These are phyloP conservation scores for Galleria mellonella DNA, from an alignment of 1,140 invertebrate species.

Conservation along the genomic window DNA sequence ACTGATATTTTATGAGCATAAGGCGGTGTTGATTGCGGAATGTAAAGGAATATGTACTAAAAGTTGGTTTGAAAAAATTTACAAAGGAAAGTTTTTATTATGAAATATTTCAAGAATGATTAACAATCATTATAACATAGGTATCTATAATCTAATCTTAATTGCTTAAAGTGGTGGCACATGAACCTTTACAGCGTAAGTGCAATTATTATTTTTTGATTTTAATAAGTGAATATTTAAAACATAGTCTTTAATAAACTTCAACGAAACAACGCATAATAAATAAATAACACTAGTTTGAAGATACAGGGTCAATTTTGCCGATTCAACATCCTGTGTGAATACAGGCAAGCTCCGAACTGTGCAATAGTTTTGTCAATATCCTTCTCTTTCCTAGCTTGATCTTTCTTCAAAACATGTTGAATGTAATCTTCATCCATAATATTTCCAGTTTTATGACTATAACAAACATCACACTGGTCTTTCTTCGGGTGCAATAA, in stretches of 20 bases:
- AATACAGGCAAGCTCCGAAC: conserved; percentile 22
- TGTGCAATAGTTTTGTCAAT: conserved; percentile 24
- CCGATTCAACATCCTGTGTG: conserved; percentile 36
- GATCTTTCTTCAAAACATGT: conserved; percentile 21
- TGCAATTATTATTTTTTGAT: too few relatives aligned
- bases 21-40: background rate
- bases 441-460: conserved; percentile 32
- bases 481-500: conserved; percentile 47
- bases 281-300: conserved; percentile 45
- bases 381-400: conserved; percentile 18
- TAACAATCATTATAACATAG: background rate
- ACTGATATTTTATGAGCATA: background rate
- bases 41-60: background rate
- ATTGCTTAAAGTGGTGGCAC: too few relatives aligned
- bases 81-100: background rate
- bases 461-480: conserved; percentile 41
- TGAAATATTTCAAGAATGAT: background rate
- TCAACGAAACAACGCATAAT: too few relatives aligned
- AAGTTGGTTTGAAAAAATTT: background rate
- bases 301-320: conserved; percentile 34
- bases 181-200: too few relatives aligned
- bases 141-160: too few relatives aligned
- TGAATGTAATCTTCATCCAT: conserved; percentile 26
- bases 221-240: too few relatives aligned
- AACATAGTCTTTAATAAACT: too few relatives aligned